A percentile compares a stretch with the other conserved stretches of the same genome.
These are phyloP conservation scores for Hemicordylus capensis DNA, from an alignment of 2,113 vertebrate genomes.

Conservation along the genomic window DNA sequence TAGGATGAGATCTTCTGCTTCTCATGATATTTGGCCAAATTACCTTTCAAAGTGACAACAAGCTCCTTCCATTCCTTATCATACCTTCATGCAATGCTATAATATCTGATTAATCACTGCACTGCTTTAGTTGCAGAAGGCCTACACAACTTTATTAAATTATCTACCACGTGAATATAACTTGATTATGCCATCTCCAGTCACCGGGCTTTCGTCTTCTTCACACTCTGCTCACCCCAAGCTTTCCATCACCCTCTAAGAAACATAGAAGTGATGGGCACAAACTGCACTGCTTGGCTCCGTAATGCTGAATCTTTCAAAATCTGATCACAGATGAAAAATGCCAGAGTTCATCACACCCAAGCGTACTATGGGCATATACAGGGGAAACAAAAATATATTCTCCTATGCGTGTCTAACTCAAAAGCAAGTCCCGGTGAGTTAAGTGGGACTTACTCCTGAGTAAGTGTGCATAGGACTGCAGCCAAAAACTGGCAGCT, in stretches of 20 bases:
- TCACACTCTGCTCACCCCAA: neutral
- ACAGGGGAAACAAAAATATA: neutral
- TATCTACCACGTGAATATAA: neutral
- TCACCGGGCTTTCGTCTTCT: neutral
- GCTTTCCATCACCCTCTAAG: conserved; percentile 42
- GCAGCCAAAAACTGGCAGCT: conserved; percentile 17
- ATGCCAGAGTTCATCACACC: conserved; percentile 45
- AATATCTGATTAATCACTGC: conserved; percentile 12
- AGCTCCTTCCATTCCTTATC: conserved; percentile 7
- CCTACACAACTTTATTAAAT: conserved; percentile 24
- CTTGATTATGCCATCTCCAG: neutral
- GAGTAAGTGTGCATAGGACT: neutral
- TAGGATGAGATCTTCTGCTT: neutral
- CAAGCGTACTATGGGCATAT: neutral
- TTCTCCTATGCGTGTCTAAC: neutral
- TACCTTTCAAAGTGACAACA: conserved; percentile 21
- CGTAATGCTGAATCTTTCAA: conserved; percentile 41
- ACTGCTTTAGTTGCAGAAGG: neutral
- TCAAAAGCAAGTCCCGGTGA: neutral
- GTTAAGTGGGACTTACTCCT: neutral
- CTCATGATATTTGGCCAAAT: neutral
- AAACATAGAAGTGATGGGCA: conserved; percentile 19
- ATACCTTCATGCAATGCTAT: conserved; percentile 26
- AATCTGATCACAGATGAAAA: conserved; percentile 57
- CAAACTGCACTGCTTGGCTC: neutral